Evolutionary conservation across 2,888 invertebrate genomes (phyloP).

Genomic region (Cremastobaeus sp.): DNA sequence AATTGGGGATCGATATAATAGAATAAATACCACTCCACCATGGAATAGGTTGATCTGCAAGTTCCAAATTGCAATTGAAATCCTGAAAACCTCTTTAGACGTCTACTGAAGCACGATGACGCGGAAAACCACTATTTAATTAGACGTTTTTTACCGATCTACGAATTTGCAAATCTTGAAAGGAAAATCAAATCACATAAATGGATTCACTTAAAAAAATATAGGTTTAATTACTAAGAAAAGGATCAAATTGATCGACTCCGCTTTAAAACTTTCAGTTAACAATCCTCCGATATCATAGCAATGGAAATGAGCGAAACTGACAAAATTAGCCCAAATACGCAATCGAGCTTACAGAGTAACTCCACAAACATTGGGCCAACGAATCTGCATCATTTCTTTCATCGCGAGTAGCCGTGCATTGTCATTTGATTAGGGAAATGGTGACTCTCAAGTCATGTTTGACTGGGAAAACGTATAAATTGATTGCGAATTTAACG

Average conservation of each 20-base stretch:
- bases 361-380: neutral
- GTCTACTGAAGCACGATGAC: neutral
- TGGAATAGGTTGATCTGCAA: constrained; percentile 53
- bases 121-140: constrained; percentile 13
- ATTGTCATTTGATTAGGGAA: constrained; percentile 32
- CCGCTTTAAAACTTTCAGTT: too few relatives aligned
- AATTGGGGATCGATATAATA: constrained; percentile 55
- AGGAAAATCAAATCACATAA: neutral
- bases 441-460: constrained; percentile 32
- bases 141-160: neutral
- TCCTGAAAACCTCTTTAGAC: constrained; percentile 28
- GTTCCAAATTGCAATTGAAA: constrained; percentile 56
- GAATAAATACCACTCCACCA: constrained; percentile 52
- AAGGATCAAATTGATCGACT: too few relatives aligned
- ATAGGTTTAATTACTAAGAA: too few relatives aligned
- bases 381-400: constrained; percentile 23
- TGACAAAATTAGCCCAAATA: constrained; percentile 4
- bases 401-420: constrained; percentile 6
- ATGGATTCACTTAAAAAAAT: too few relatives aligned
- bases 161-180: too few relatives aligned
- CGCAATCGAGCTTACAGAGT: constrained; percentile 1
- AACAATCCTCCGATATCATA: too few relatives aligned
- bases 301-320: too few relatives aligned
- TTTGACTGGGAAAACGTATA: constrained; percentile 27
- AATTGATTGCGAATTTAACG: constrained; percentile 33